phyloP scores from a whole-genome alignment of 2,113 vertebrate species.

The Illadopsis cleaveri region DNA sequence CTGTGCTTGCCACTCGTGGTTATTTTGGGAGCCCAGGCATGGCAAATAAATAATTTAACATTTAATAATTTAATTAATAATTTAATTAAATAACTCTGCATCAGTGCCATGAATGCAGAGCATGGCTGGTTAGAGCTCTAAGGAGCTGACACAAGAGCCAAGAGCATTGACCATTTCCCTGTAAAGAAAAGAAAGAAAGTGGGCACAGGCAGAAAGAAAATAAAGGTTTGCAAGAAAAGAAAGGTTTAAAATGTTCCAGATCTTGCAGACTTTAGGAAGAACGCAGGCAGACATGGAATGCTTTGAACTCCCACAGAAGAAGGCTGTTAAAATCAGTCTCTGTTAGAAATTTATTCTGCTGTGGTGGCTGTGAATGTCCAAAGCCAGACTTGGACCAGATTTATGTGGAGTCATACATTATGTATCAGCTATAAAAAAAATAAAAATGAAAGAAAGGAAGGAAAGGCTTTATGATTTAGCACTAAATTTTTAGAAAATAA shows the following conservation, averaged over 20 bases:
- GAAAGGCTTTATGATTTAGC: conserved; percentile 43
- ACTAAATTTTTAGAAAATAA: conserved; percentile 65
- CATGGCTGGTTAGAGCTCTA: not conserved
- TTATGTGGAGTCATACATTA: conserved; percentile 63
- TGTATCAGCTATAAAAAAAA: conserved; percentile 41
- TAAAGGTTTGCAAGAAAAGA: not conserved
- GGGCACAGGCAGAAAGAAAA: no score
- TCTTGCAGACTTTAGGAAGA: not conserved
- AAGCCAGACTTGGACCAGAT: conserved; percentile 38
- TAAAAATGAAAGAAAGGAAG: not conserved
- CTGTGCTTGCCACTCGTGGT: not conserved
- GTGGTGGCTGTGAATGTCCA: conserved; percentile 45
- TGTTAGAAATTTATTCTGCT: conserved; percentile 55
- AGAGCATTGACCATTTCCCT: not conserved
- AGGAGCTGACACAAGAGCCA: not conserved
- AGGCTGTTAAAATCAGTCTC: conserved; percentile 30
- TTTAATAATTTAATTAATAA: no score
- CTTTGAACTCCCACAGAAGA: conserved; percentile 23
- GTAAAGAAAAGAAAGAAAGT: no score
- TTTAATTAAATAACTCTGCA: not conserved
- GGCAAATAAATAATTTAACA: not conserved
- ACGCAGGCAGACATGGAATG: not conserved
- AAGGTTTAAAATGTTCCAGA: not conserved
- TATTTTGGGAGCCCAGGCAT: not conserved
- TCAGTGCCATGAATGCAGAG: not conserved